phyloP scores from a whole-genome alignment of 2,113 vertebrate species.

The Leptobrachium leishanense region DNA sequence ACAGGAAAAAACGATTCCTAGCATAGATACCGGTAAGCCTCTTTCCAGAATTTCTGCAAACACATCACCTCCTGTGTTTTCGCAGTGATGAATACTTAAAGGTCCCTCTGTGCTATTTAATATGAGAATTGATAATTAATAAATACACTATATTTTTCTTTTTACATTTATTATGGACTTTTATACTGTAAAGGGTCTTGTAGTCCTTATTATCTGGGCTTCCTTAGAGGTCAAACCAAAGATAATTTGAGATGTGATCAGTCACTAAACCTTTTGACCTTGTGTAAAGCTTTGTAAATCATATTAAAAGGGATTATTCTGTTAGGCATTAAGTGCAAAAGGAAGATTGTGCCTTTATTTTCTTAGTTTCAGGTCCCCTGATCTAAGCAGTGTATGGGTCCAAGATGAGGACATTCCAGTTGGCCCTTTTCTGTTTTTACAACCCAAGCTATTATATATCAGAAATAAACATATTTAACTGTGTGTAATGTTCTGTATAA shows the following conservation, averaged over 20 bases:
- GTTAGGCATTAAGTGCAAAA: conserved; percentile 19
- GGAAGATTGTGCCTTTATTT: not conserved
- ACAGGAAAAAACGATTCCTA: no score
- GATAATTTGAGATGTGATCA: conserved; percentile 16
- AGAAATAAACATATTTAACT: not conserved
- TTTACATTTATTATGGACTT: not conserved
- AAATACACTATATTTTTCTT: not conserved
- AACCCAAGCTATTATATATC: not conserved
- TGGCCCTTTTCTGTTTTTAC: not conserved
- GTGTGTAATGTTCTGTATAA: no score
- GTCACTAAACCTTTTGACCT: conserved; percentile 19
- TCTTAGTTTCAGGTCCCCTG: not conserved
- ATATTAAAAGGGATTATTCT: conserved; percentile 35
- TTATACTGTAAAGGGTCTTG: not conserved
- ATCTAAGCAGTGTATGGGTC: not conserved
- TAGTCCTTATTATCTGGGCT: not conserved
- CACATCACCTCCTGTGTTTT: no score
- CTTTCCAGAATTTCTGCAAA: no score
- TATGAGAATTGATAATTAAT: no score
- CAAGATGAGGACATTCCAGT: not conserved
- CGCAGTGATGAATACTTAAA: no score
- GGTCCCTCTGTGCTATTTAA: no score
- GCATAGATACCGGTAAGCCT: no score
- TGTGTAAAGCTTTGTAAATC: conserved; percentile 34
- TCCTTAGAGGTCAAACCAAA: conserved; percentile 32